These are phyloP conservation scores for Drosophila arizonae DNA, from an alignment of 1,140 invertebrate genomes.

Conservation along the genomic window DNA sequence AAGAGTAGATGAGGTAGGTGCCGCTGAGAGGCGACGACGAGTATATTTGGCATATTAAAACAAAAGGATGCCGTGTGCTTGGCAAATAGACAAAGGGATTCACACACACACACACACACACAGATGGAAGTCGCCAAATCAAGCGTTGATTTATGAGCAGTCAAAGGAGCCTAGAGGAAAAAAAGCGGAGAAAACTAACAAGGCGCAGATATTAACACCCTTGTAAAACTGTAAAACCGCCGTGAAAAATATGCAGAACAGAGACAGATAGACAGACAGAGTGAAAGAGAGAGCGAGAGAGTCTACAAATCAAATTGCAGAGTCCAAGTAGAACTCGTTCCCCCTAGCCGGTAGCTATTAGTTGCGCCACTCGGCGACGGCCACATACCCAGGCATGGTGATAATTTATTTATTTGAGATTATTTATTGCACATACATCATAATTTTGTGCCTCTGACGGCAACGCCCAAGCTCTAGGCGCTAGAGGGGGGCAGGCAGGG, in stretches of 20 bases:
- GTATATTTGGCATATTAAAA: conserved; percentile 79
- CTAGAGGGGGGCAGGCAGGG: neutral
- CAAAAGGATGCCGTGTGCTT: conserved; percentile 74
- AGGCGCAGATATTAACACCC: conserved; percentile 69
- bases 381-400: conserved; percentile 36
- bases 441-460: conserved; percentile 70
- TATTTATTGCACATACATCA: conserved; percentile 82
- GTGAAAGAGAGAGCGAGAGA: neutral
- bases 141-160: conserved; percentile 74
- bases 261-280: conserved; percentile 7
- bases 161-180: conserved; percentile 47
- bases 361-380: conserved; percentile 62
- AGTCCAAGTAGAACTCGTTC: conserved; percentile 44
- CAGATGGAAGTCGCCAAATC: conserved; percentile 72
- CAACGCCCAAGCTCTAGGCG: conserved; percentile 24
- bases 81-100: conserved; percentile 72
- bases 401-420: conserved; percentile 82
- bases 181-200: conserved; percentile 71
- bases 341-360: conserved; percentile 61
- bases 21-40: conserved; percentile 46
- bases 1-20: conserved; percentile 25
- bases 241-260: conserved; percentile 45
- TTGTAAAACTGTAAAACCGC: conserved; percentile 78
- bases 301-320: conserved; percentile 64
- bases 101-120: conserved; percentile 42